phyloP scores from a whole-genome alignment of 1,140 invertebrate genomes.

The Vanessa atalanta region DNA sequence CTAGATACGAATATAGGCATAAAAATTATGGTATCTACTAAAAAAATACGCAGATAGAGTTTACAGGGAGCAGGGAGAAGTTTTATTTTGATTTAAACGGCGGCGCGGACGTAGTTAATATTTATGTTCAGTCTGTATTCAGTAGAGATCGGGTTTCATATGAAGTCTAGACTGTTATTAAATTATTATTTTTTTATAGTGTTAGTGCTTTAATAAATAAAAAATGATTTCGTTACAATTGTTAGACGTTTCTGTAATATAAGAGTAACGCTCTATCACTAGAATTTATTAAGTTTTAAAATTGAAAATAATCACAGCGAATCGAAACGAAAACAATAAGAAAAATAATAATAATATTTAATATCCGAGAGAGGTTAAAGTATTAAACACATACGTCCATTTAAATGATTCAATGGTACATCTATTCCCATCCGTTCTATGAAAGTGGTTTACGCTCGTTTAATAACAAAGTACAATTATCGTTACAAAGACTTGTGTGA shows the following conservation, averaged over 20 bases:
- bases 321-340: too few species aligned
- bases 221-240: too few species aligned
- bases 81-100: constrained; percentile 8
- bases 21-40: background rate
- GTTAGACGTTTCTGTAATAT: too few species aligned
- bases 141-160: background rate
- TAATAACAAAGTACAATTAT: constrained; percentile 19
- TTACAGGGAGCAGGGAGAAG: background rate
- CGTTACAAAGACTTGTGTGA: constrained; percentile 11
- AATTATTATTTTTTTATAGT: background rate
- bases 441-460: constrained; percentile 3
- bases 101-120: background rate
- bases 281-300: too few species aligned
- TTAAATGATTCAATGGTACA: background rate
- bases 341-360: too few species aligned
- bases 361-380: too few species aligned
- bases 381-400: too few species aligned
- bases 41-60: background rate
- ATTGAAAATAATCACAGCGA: too few species aligned
- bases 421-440: background rate
- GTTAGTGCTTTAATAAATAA: too few species aligned
- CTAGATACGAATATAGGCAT: too few species aligned
- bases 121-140: background rate
- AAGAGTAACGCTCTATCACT: too few species aligned
- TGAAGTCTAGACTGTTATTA: constrained; percentile 5